Evolutionary conservation across 2,888 invertebrate genomes (phyloP).

Genomic region (Drosophila histrio): DNA sequence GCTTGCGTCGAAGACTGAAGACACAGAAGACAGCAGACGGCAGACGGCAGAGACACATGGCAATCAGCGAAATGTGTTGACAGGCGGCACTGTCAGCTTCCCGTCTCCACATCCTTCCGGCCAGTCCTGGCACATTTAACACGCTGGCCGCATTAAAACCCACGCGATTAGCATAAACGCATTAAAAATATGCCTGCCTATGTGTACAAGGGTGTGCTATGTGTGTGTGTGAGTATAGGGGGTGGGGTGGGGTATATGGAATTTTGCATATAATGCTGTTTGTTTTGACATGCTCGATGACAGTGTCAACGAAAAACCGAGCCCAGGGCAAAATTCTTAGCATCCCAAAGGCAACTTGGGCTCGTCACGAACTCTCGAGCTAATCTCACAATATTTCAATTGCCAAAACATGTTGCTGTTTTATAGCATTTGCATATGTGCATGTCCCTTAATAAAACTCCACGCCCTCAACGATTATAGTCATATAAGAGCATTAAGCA

Average conservation of each 20-base stretch:
- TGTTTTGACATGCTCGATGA: conserved; percentile 82
- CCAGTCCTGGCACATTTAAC: conserved; percentile 70
- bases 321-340: background rate
- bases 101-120: conserved; percentile 1
- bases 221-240: background rate
- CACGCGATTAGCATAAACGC: conserved; percentile 82
- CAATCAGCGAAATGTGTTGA: conserved; percentile 76
- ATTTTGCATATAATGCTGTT: conserved; percentile 80
- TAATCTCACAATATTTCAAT: conserved; percentile 76
- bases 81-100: conserved; percentile 42
- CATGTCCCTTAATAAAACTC: conserved; percentile 34
- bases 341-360: conserved; percentile 42
- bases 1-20: conserved; percentile 32
- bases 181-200: conserved; percentile 80
- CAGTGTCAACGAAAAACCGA: conserved; percentile 63
- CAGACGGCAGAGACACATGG: conserved; percentile 46
- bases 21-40: background rate
- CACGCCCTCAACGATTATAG: conserved; percentile 41
- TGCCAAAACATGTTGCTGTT: conserved; percentile 64
- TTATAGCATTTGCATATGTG: conserved; percentile 55
- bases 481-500: conserved; percentile 40
- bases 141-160: conserved; percentile 76
- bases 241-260: conserved; percentile 33
- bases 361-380: conserved; percentile 27
- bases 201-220: conserved; percentile 25